A percentile compares a stretch with the other conserved stretches of the same genome.
Conservation (phyloP, 2,113 vertebrate genomes). For the Alligator mississippiensis region DNA sequence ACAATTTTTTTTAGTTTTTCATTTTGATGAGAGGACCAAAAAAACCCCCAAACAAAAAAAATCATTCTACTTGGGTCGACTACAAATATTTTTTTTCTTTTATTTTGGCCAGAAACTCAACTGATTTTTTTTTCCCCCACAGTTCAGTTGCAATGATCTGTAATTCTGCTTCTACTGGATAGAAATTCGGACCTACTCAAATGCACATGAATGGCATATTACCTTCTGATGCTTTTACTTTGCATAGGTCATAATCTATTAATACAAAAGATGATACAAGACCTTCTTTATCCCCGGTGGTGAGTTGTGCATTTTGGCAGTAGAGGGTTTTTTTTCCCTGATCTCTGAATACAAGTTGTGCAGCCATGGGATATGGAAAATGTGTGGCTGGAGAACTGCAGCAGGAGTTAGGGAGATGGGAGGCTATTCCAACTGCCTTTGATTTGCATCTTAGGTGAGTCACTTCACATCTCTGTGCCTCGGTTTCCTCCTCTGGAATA, state of each 20-base stretch:
- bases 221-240: not conserved
- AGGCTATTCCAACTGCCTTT: not conserved
- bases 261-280: too few relatives aligned
- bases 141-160: not conserved
- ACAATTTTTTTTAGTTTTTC: not conserved
- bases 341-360: not conserved
- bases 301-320: not conserved
- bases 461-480: not conserved
- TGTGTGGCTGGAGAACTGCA: not conserved
- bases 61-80: not conserved
- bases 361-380: not conserved
- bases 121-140: not conserved
- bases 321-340: not conserved
- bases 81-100: not conserved
- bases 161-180: fast-evolving
- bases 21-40: not conserved
- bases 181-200: not conserved
- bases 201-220: not conserved
- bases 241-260: not conserved
- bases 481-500: not conserved
- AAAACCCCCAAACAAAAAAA: not conserved
- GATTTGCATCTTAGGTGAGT: not conserved
- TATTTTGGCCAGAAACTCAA: not conserved
- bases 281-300: not conserved
- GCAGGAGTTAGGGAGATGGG: not conserved